Base-by-base conservation (phyloP, 2,113 vertebrate genomes). In the Lycocorax pyrrhopterus region DNA sequence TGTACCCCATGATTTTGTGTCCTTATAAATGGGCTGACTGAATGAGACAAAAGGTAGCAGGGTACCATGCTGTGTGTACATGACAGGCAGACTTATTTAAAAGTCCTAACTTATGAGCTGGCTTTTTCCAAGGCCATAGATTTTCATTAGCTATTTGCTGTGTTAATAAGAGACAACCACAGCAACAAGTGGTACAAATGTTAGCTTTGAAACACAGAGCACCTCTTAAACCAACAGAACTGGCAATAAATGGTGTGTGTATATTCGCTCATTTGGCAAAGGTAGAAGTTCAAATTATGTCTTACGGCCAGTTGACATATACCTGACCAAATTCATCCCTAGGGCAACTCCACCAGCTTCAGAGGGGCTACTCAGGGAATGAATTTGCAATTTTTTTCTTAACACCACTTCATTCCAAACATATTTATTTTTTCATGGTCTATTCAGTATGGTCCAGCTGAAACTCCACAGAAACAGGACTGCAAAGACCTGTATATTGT, bases 131-230 rank as follows among this genome's bases (percentile, higher is more conserved):
- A 72, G 94, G 88, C 68, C 90, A 53, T 97, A 96, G 90, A 96
- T 96, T 95, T 96, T 97, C 95, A 95, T 97, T 97, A 97, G 88
- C 72, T 97, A 63, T 96, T 96, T 95, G 93, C 96, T 96, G 79
- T 92, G 90, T 86, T 96, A 96, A 94, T 96, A 92, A 84, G 84
- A 96, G 92, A 95, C 93, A 96, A 96, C 93, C 94, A 93, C 94
- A 96, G 96, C 76, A 96, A 92, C 85, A 95, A 96, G 96, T 88
- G 88, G 90, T 86, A 88, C 64, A 59, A 96, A 94, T 89, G 93
- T 94, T 96, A 84, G 87, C 95, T 95, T 96, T 96, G 93, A 97
- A 96, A 95, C 78, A 93, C 87, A 91, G 94, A 96, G 92, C 72
- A 78, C 72, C 76, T 96, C 95, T 96, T 94, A 96, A 96, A 96